Conservation (phyloP, 2,113 vertebrate genomes). For the Oncorhynchus tshawytscha region DNA sequence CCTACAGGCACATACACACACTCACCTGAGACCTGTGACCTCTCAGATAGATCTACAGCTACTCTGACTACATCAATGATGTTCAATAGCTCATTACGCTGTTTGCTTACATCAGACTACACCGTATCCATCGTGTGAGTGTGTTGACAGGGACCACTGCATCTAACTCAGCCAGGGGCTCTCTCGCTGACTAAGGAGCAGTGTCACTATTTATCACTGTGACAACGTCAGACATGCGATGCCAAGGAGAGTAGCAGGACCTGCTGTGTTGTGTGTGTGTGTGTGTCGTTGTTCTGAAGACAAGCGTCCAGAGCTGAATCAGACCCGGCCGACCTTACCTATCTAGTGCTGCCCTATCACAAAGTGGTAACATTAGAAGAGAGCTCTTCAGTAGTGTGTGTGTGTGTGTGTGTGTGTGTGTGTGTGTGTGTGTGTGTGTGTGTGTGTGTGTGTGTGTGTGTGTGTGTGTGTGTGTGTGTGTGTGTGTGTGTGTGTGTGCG, state of each 20-base stretch:
- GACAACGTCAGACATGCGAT: constrained; percentile 32
- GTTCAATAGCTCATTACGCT: constrained; percentile 48
- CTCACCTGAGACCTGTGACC: constrained; percentile 14
- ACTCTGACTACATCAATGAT: constrained; percentile 25
- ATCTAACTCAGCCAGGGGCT: constrained; percentile 36
- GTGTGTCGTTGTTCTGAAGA: background rate
- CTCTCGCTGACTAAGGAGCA: constrained; percentile 52
- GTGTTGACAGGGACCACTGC: constrained; percentile 7
- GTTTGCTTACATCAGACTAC: constrained; percentile 19
- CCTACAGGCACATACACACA: constrained; percentile 1
- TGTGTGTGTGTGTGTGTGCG: too few species aligned
- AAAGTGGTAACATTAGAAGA: background rate
- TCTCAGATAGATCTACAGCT: constrained; percentile 34
- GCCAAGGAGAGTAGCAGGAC: constrained; percentile 15
- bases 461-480: background rate
- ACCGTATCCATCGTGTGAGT: background rate
- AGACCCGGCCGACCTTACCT: too few species aligned
- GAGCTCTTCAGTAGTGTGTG: background rate
- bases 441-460: constrained; percentile 24
- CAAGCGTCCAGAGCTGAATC: too few species aligned
- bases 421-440: constrained; percentile 12
- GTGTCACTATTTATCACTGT: constrained; percentile 56
- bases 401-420: constrained; percentile 22
- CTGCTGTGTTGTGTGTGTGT: constrained; percentile 17
- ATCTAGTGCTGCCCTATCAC: background rate